phyloP scores from a whole-genome alignment of 2,888 invertebrate species.

The Hemaris fuciformis region DNA sequence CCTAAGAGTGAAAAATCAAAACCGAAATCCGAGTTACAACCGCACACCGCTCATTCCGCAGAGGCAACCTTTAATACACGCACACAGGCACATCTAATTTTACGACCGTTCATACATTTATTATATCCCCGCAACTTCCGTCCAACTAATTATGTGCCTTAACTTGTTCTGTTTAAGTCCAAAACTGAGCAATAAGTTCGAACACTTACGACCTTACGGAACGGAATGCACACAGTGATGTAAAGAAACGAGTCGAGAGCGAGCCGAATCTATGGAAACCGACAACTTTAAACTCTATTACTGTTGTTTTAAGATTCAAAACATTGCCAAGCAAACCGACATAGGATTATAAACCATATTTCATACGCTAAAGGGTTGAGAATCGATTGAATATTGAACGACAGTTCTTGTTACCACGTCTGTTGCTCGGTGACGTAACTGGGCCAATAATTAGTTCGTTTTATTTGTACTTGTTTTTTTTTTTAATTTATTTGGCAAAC shows the following conservation, averaged over 20 bases:
- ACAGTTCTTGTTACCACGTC: neutral
- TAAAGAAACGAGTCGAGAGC: slow-evolving; percentile 23
- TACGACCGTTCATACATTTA: slow-evolving; percentile 37
- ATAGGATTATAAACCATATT: neutral
- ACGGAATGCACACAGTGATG: slow-evolving; percentile 27
- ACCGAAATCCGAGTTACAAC: slow-evolving; percentile 49
- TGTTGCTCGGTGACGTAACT: slow-evolving; percentile 15
- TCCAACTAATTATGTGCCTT: neutral
- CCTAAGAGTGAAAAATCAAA: slow-evolving; percentile 12
- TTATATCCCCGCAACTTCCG: neutral
- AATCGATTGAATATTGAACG: neutral
- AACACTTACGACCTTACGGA: slow-evolving; percentile 28
- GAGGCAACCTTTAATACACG: slow-evolving; percentile 64
- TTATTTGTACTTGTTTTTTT: slow-evolving; percentile 13
- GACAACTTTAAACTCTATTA: neutral
- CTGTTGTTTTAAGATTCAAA: neutral
- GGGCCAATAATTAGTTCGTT: slow-evolving; percentile 13
- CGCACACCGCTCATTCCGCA: slow-evolving; percentile 38
- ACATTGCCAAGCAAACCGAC: neutral
- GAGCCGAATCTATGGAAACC: slow-evolving; percentile 11
- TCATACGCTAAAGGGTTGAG: neutral
- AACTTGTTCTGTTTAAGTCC: neutral
- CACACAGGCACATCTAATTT: slow-evolving; percentile 61
- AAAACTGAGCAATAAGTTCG: neutral
- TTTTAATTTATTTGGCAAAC: neutral